Conservation (phyloP, 1,140 invertebrate genomes). For the Apis dorsata region DNA sequence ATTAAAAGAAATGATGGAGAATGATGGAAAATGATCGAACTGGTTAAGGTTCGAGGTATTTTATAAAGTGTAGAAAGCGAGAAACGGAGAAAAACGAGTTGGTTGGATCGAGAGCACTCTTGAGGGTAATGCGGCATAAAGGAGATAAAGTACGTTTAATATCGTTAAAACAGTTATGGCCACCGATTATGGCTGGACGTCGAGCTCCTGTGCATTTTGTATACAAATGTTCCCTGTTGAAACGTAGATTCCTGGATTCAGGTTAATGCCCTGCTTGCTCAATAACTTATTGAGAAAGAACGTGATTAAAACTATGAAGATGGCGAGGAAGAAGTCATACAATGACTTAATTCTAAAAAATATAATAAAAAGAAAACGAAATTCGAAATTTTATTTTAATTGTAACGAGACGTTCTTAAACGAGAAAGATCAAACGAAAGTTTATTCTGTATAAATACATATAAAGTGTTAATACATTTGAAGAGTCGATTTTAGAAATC, state of each 20-base stretch:
- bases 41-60: slow-evolving; percentile 16
- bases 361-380: background rate
- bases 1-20: background rate
- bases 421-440: too few species aligned
- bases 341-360: background rate
- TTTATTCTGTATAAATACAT: too few species aligned
- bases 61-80: background rate
- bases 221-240: slow-evolving; percentile 33
- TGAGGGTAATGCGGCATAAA: slow-evolving; percentile 56
- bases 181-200: slow-evolving; percentile 32
- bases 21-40: background rate
- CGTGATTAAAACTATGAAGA: too few species aligned
- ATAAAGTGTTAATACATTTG: too few species aligned
- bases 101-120: slow-evolving; percentile 27
- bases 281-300: slow-evolving; percentile 30
- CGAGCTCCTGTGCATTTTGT: slow-evolving; percentile 37
- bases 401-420: too few species aligned
- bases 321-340: too few species aligned
- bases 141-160: slow-evolving; percentile 56
- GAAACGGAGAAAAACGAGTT: slow-evolving; percentile 9
- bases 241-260: background rate
- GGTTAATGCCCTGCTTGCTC: slow-evolving; percentile 29
- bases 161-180: slow-evolving; percentile 52
- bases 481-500: too few species aligned
- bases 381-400: background rate